A percentile compares a stretch with the other conserved stretches of the same genome.
These are phyloP conservation scores for Busseola fusca DNA, from an alignment of 2,888 invertebrate genomes.

Conservation along the genomic window DNA sequence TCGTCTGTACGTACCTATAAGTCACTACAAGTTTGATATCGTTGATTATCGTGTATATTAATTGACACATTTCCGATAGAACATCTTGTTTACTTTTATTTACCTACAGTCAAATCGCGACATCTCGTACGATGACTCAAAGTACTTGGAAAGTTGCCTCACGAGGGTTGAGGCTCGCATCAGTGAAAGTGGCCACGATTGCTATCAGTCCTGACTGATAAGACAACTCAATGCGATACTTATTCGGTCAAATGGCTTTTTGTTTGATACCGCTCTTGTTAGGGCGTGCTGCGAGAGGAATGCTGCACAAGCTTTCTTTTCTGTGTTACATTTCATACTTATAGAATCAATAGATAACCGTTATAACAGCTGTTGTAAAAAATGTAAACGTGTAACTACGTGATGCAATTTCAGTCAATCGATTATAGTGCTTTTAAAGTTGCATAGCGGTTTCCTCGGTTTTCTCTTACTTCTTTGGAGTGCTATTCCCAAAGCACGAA, in stretches of 20 bases:
- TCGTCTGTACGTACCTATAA: too few species aligned
- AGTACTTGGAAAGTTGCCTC: conserved; percentile 49
- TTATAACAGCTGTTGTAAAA: conserved; percentile 28
- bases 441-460: too few species aligned
- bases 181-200: conserved; percentile 59
- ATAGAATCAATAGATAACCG: conserved; percentile 45
- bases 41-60: neutral
- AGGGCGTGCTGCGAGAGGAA: conserved; percentile 40
- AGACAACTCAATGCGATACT: conserved; percentile 51
- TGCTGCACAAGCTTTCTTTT: conserved; percentile 55
- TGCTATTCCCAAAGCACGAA: neutral
- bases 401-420: conserved; percentile 13
- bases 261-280: conserved; percentile 46
- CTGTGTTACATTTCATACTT: conserved; percentile 40
- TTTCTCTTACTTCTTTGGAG: neutral
- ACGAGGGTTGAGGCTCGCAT: conserved; percentile 41
- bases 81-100: neutral
- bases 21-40: neutral
- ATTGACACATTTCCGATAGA: neutral
- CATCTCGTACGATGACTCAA: conserved; percentile 24
- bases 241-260: conserved; percentile 61
- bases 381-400: conserved; percentile 8
- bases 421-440: neutral
- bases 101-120: conserved; percentile 1
- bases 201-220: conserved; percentile 56